Evolutionary conservation across 1,140 invertebrate genomes (phyloP), one percentile per base, ranked within the genome.

Genomic region (Tetramorium simillimum): DNA sequence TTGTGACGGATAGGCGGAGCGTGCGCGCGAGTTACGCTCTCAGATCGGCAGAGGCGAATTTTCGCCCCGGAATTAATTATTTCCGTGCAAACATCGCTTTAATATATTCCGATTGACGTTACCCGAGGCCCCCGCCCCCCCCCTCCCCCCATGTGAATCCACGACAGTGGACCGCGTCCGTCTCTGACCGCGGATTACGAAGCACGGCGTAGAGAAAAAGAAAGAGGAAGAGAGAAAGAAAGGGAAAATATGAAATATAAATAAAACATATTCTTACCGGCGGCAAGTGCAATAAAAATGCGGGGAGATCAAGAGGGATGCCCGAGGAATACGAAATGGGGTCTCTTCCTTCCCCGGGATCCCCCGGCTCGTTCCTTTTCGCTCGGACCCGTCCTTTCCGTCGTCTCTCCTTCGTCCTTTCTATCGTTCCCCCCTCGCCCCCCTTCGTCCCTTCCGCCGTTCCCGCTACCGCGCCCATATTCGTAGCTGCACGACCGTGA

Each of bases 271-370:
- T 94, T 94, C 93, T 93, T 92, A 92, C 89, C 86, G 82, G 88
- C 86, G 86, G 89, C 88, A 88, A 90, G 93, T 94, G 94, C 91
- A 93, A 95, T 95, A 95, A 95, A 95, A 95, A 95, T 95, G 93
- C 93, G 93, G 94, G 92, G 93, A 95, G 94, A 95, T 95, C 95
- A 95, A 94, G 93, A 91, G 93, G 92, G 93, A 94, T 94, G 94
- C 93, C 91, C 92, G 90, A 94, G 92, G 95, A 95, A 95, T 95
- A 95, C 94, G 92, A 95, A 95, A 95, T 95, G 89, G 67, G 77
- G 65, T 87, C 70, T 85, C 85, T 88, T 85, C 58, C 63, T 87
- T 87, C 56, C 67, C 63, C 78, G 58, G 28, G 14, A 53, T 85
- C 85, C 58, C 65, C 65, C 81, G 24, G 16, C 67, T 78, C 63